A percentile compares a stretch with the other conserved stretches of the same genome.
These are phyloP conservation scores for Neomonachus schauinslandi DNA, from an alignment of 2,113 vertebrate genomes.

Conservation along the genomic window DNA sequence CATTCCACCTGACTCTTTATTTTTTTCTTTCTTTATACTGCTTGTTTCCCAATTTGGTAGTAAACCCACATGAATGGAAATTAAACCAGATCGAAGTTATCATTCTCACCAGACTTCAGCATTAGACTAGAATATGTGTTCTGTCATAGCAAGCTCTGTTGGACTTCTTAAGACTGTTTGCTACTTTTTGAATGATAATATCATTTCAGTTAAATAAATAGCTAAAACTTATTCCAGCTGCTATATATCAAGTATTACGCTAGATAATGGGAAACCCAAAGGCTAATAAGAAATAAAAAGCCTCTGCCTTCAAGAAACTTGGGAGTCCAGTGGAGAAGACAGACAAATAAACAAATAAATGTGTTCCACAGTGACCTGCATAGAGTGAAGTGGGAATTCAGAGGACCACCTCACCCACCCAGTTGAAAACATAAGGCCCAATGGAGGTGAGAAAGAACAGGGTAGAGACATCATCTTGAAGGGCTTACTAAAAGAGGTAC, in stretches of 20 bases:
- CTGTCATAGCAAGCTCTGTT: background rate
- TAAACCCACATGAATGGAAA: background rate
- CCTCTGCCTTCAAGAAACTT: background rate
- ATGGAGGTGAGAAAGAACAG: background rate
- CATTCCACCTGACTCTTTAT: background rate
- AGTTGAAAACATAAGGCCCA: background rate
- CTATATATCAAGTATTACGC: background rate
- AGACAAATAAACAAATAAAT: conserved; percentile 10
- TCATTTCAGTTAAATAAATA: conserved; percentile 8
- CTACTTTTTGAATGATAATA: conserved; percentile 14
- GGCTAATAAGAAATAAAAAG: background rate
- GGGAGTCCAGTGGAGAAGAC: background rate
- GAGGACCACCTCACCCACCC: background rate
- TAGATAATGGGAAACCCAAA: background rate
- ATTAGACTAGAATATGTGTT: background rate
- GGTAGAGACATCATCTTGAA: background rate
- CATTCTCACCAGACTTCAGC: background rate
- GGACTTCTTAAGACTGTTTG: background rate
- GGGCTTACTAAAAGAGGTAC: background rate
- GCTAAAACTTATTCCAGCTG: conserved; percentile 22
- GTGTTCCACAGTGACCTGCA: background rate
- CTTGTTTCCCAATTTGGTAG: background rate
- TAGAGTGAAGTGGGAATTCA: background rate
- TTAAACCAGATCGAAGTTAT: background rate
- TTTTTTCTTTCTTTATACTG: background rate